A percentile compares a stretch with the other conserved stretches of the same genome.
Conservation (phyloP, 2,113 vertebrate species). For the Petroica traversi region DNA sequence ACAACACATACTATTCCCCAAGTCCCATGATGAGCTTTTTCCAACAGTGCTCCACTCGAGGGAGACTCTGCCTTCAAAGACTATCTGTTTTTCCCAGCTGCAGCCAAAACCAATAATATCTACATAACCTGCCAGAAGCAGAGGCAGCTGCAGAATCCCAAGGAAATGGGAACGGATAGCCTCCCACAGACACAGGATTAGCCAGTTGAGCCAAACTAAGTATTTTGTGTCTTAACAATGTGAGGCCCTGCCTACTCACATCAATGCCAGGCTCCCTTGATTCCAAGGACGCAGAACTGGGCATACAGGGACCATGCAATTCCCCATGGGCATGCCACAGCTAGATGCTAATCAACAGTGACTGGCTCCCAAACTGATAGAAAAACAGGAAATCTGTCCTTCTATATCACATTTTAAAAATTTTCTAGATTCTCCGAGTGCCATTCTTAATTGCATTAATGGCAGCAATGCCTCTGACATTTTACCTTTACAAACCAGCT, state of each 20-base stretch:
- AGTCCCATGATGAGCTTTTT: background rate
- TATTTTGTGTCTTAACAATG: background rate
- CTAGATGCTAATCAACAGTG: background rate
- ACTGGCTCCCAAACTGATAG: background rate
- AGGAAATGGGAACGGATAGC: background rate
- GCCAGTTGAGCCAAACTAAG: background rate
- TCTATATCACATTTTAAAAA: background rate
- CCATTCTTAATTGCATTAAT: background rate
- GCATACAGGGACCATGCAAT: fast-evolving
- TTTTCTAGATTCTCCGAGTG: background rate
- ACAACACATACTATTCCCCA: fast-evolving
- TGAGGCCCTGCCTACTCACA: background rate
- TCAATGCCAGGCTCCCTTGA: background rate
- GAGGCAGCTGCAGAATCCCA: background rate
- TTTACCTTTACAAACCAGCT: background rate
- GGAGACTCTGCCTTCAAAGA: background rate
- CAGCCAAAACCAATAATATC: background rate
- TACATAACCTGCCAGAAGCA: background rate
- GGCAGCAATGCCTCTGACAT: background rate
- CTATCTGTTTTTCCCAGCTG: background rate
- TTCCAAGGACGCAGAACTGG: background rate
- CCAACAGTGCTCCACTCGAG: background rate
- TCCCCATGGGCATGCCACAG: background rate
- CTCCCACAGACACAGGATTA: background rate
- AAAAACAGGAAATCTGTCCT: background rate